These are phyloP conservation scores for Mixornis gularis DNA, from an alignment of 2,113 vertebrate species.

Conservation along the genomic window DNA sequence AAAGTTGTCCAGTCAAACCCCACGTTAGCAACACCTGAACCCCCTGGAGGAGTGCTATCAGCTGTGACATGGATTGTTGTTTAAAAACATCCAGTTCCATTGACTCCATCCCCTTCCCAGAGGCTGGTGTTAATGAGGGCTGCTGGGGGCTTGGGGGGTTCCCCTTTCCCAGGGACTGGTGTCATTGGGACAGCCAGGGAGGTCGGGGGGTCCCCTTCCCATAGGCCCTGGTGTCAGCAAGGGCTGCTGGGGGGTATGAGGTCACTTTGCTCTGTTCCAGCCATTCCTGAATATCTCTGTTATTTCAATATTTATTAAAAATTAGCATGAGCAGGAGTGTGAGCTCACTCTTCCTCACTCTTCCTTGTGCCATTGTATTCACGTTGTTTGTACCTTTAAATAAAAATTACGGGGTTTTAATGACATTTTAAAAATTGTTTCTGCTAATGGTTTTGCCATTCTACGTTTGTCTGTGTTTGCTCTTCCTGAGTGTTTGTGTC, in stretches of 20 bases:
- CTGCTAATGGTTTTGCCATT: background rate
- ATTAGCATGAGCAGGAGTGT: background rate
- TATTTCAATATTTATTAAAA: background rate
- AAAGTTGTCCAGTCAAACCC: background rate
- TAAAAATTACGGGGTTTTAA: background rate
- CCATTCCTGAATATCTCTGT: background rate
- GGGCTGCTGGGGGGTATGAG: background rate
- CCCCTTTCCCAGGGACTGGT: background rate
- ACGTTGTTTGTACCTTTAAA: background rate
- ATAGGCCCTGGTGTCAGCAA: background rate
- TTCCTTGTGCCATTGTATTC: rapidly evolving
- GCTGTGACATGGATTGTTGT: background rate
- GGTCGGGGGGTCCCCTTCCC: background rate
- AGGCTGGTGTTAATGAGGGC: background rate
- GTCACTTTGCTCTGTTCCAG: background rate
- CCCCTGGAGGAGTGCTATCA: background rate
- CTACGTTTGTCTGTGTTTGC: background rate
- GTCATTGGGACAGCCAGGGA: background rate
- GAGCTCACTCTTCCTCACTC: background rate
- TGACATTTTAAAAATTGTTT: rapidly evolving
- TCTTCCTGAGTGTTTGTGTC: background rate
- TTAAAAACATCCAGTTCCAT: background rate
- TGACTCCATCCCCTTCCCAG: background rate
- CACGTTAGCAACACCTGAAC: background rate
- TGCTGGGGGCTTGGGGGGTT: background rate